Base-by-base conservation (phyloP, 1,140 invertebrate genomes). In the Psilanteris sp. region DNA sequence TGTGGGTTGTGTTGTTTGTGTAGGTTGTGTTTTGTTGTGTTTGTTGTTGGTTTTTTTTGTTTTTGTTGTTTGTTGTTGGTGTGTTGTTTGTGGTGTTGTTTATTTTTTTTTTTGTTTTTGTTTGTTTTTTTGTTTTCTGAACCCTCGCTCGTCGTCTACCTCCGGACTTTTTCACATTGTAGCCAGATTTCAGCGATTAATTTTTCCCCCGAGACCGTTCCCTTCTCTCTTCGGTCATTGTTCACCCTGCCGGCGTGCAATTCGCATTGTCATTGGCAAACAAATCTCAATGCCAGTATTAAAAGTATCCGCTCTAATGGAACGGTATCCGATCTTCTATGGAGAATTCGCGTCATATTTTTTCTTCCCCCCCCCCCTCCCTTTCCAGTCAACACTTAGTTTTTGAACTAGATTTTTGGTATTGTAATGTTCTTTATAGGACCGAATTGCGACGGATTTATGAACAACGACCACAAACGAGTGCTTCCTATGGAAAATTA, bases 181-280 rank as follows among this genome's bases (percentile, higher is more conserved):
- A 85, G 82, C 83, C 84, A 87, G 85, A 86, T 87, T 86, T 86
- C 81, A 86, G 83, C 82, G 85, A 87, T 87, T 87, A 87, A 87
- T 87, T 85, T 81, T 83, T 62, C 78, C 71, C 79, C 83, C 80
- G 83, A 15, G 46, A 59, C 73, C 24, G 67, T 62, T n/a, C 62
- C 72, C 78, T 64, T 73, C 77, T 37, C 34, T 11, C 14, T n/a
- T 24, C 55, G 66, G 50, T 52, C 71, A 64, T 70, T 70, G 54
- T 70, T 70, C 67, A 31, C 29, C 11, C 8, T 41, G 26, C 32
- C 41, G 54, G 13, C 34, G 64, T 71, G 46, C 71, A 74, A 75
- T 83, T 72, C 79, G 79, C 83, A 83, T 85, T 85, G 81, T 84
- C 81, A 85, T 84, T 80, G 79, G 83, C 83, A 85, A 85, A 84